These are phyloP conservation scores for Eilema griseolum DNA, from an alignment of 2,888 invertebrate genomes.

Conservation along the genomic window DNA sequence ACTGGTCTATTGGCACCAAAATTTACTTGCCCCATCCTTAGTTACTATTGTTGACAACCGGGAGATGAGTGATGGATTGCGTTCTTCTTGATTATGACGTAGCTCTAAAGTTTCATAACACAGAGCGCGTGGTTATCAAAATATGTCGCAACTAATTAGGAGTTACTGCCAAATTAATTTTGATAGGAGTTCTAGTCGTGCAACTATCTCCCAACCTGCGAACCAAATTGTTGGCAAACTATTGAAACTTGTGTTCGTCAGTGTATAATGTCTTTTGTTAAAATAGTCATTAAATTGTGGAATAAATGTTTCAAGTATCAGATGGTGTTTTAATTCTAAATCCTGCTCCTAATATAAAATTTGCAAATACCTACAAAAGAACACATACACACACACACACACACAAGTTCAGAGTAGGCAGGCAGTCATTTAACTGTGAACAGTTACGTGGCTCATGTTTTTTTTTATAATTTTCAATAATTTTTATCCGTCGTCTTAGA, in stretches of 20 bases:
- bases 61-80: not conserved
- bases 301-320: constrained; percentile 62
- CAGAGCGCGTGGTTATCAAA: constrained; percentile 27
- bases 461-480: too few relatives aligned
- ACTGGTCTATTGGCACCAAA: not conserved
- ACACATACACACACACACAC: too few relatives aligned
- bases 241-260: constrained; percentile 20
- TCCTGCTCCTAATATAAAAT: not conserved
- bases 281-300: constrained; percentile 53
- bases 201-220: constrained; percentile 31
- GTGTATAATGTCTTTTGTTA: constrained; percentile 40
- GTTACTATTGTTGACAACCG: constrained; percentile 3
- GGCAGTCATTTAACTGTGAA: too few relatives aligned
- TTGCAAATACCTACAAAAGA: too few relatives aligned
- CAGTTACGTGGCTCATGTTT: too few relatives aligned
- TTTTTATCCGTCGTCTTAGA: too few relatives aligned
- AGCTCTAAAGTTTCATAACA: not conserved
- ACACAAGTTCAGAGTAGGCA: too few relatives aligned
- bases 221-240: constrained; percentile 23
- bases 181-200: constrained; percentile 43
- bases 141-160: constrained; percentile 36
- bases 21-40: not conserved
- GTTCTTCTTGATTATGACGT: not conserved
- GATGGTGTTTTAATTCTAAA: constrained; percentile 29
- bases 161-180: constrained; percentile 56